These are phyloP conservation scores for Crotalus helleri DNA, from an alignment of 2,113 vertebrate species.

Conservation along the genomic window DNA sequence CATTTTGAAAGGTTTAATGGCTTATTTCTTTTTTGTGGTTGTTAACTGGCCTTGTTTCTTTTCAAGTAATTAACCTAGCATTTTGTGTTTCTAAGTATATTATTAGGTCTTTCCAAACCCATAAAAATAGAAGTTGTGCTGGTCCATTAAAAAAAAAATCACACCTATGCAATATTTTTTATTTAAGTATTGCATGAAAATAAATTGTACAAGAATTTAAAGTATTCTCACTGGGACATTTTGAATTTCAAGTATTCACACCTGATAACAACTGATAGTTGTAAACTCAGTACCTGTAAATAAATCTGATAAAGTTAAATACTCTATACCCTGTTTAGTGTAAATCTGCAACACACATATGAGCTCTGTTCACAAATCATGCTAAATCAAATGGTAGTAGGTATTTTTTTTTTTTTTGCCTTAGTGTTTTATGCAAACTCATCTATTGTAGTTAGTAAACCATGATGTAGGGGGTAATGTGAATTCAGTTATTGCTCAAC, in stretches of 20 bases:
- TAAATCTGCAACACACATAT: not conserved
- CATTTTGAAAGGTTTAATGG: constrained; percentile 7
- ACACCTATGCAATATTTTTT: not conserved
- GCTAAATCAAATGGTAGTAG: not conserved
- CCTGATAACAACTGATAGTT: not conserved
- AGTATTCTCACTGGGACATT: not conserved
- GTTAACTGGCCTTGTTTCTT: not conserved
- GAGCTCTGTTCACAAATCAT: not conserved
- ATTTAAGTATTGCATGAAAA: not conserved
- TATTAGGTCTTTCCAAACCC: not conserved
- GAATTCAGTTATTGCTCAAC: not conserved
- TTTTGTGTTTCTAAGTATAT: not conserved
- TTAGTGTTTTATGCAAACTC: not conserved
- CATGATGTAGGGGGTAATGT: not conserved
- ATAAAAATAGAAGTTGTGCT: not conserved
- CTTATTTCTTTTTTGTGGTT: constrained; percentile 18
- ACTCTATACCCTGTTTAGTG: not conserved
- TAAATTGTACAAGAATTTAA: not conserved
- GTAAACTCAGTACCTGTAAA: not conserved
- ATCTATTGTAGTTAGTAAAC: not conserved
- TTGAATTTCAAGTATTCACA: not conserved
- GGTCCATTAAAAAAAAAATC: not conserved
- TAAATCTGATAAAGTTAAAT: not conserved
- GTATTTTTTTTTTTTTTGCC: not conserved
- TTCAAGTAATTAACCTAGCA: not conserved